Evolutionary conservation across 1,140 invertebrate species (phyloP), one percentile per base, ranked within the genome.

Genomic region (Trichonephila clavata): DNA sequence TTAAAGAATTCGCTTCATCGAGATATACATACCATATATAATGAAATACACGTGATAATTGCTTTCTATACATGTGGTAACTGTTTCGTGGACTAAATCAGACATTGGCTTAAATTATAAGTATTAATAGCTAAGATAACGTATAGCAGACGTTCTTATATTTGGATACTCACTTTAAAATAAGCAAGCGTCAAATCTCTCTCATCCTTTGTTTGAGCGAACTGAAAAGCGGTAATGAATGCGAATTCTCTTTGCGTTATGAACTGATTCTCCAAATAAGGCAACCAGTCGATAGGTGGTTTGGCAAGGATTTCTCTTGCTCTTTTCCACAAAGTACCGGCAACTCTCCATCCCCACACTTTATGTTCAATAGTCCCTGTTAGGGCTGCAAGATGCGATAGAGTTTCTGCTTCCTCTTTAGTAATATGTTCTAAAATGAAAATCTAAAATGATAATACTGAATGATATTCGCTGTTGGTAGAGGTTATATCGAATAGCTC

Each of bases 151-250:
- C 50, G 50, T 50, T 50, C 50, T 50, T 50, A 50, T 10, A 50
- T 10, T 50, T 10, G 0, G 50, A 68, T 0, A 6, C 32, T 77
- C 32, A 77, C 71, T 32, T 77, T 77, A 27, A 32, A 77, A 39
- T 77, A 77, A 7, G 24, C 14, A 39, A 77, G 10, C 0, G 87
- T 0, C 39, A n/a, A 5, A n/a, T 88, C 57, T n/a, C 84, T 60
- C n/a, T 93, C 92, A 24, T 80, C 59, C 20, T 81, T 80, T 2
- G 63, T 61, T 43, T 80, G 32, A 10, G 92, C 20, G 2, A 27
- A n/a, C 39, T 93, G 92, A 13, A 87, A 93, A 0, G 50, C 50
- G 24, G 18, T 87, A 14, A 93, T 43, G 63, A 93, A 93, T 18
- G n/a, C 14, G 32, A 43, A 93, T 8, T 93, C 92, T 0, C 61